Percentiles rank a stretch among this genome's conserved stretches.
Conservation (phyloP, 1,140 invertebrate species). For the Panagrolaimus sp. region DNA sequence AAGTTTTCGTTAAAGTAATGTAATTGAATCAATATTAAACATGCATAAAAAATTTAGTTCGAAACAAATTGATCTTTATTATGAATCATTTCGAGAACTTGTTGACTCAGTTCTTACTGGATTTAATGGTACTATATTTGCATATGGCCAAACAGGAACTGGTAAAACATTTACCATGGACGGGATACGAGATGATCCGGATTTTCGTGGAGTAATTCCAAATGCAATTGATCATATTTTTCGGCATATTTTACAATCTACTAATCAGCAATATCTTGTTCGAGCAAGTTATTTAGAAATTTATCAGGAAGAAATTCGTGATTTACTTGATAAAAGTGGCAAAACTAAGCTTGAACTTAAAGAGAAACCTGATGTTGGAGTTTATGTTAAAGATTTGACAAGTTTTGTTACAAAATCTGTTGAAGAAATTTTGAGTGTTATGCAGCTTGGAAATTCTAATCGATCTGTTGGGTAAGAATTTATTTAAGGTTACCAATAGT, state of each 20-base stretch:
- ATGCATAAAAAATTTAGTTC: constrained; percentile 64
- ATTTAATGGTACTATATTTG: constrained; percentile 93
- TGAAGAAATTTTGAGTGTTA: constrained; percentile 65
- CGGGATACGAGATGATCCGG: constrained; percentile 65
- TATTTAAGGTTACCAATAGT: too few relatives aligned
- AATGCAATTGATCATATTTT: constrained; percentile 93
- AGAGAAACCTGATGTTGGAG: constrained; percentile 73
- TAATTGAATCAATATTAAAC: too few relatives aligned
- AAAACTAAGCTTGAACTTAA: constrained; percentile 66
- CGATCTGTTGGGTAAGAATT: constrained; percentile 68
- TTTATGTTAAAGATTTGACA: constrained; percentile 74
- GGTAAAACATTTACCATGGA: constrained; percentile 96
- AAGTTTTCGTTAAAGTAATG: too few relatives aligned
- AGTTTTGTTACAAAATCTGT: constrained; percentile 82
- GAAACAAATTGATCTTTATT: constrained; percentile 84
- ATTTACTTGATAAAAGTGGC: constrained; percentile 65
- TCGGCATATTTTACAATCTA: constrained; percentile 77
- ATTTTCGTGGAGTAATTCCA: constrained; percentile 79
- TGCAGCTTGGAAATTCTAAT: constrained; percentile 79
- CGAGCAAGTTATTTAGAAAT: constrained; percentile 87
- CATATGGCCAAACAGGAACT: constrained; percentile 92
- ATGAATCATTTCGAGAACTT: constrained; percentile 85
- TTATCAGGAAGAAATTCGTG: constrained; percentile 86
- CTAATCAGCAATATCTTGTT: constrained; percentile 80
- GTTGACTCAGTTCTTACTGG: constrained; percentile 91